Evolutionary conservation across 2,797 vertebrate species (phyloP).

Genomic region (Okamejei kenojei): DNA sequence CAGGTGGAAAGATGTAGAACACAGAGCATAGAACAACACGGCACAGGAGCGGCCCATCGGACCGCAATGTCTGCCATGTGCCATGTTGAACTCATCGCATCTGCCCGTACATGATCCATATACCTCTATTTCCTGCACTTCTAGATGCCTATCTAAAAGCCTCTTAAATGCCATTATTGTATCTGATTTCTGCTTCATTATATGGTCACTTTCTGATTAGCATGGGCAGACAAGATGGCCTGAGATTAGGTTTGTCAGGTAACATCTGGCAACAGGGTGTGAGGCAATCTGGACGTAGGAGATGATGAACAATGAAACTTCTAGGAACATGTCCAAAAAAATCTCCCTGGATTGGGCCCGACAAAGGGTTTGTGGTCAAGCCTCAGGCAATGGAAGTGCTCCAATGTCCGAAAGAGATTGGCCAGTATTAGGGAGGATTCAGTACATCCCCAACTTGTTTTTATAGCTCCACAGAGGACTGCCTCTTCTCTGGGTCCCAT

Average conservation of each 20-base stretch:
- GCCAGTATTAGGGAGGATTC: too few species aligned
- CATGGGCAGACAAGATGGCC: too few species aligned
- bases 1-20: background rate
- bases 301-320: background rate
- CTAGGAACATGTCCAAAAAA: background rate
- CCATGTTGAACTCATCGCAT: too few species aligned
- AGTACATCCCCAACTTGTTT: background rate
- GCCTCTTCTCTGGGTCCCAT: background rate
- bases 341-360: background rate
- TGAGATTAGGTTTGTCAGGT: background rate
- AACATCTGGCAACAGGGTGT: background rate
- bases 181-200: too few species aligned
- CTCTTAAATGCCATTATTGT: too few species aligned
- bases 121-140: too few species aligned
- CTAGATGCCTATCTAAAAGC: too few species aligned
- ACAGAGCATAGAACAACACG: too few species aligned
- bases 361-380: background rate
- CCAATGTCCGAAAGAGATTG: background rate
- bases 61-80: too few species aligned
- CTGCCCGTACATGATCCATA: too few species aligned
- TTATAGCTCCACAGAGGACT: background rate
- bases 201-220: background rate
- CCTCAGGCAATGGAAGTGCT: background rate
- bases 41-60: too few species aligned
- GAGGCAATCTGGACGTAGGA: background rate